Evolutionary conservation across 2,113 vertebrate genomes (phyloP).

Genomic region (Stigmatopora argus): DNA sequence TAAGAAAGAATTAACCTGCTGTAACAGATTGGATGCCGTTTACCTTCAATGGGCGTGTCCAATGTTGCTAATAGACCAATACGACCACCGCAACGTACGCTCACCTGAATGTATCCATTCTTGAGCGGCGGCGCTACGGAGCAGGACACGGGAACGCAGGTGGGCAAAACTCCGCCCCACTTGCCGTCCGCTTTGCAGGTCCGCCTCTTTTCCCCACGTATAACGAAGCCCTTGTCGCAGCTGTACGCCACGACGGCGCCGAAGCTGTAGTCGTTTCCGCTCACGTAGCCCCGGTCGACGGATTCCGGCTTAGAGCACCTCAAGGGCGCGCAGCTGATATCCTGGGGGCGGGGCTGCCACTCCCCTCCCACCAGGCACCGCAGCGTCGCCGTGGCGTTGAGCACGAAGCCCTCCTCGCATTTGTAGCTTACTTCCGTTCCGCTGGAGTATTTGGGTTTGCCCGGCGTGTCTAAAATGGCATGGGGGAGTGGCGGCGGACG

Average conservation of each 20-base stretch:
- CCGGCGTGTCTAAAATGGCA: slow-evolving; percentile 84
- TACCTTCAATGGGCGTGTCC: too few relatives aligned
- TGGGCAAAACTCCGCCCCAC: slow-evolving; percentile 83
- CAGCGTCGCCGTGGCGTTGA: slow-evolving; percentile 84
- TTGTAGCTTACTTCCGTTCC: slow-evolving; percentile 87
- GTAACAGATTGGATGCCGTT: too few relatives aligned
- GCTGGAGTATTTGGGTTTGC: slow-evolving; percentile 83
- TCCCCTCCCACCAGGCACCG: slow-evolving; percentile 84
- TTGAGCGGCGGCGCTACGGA: slow-evolving; percentile 72
- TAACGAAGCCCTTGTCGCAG: slow-evolving; percentile 87
- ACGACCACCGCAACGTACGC: not conserved
- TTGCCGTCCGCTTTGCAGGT: slow-evolving; percentile 88
- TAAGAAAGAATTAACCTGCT: not conserved
- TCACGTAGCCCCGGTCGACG: slow-evolving; percentile 83
- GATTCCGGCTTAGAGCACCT: slow-evolving; percentile 83
- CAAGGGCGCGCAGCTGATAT: slow-evolving; percentile 84
- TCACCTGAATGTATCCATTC: slow-evolving; percentile 85
- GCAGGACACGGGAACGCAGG: slow-evolving; percentile 86
- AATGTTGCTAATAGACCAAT: too few relatives aligned
- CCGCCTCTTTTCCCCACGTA: slow-evolving; percentile 91
- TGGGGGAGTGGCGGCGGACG: slow-evolving; percentile 79
- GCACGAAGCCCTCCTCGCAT: slow-evolving; percentile 89
- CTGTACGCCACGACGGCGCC: slow-evolving; percentile 92
- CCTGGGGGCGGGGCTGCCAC: slow-evolving; percentile 84
- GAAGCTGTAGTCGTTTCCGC: slow-evolving; percentile 88